Conservation (phyloP, 2,113 vertebrate genomes). For the Columbina picui region DNA sequence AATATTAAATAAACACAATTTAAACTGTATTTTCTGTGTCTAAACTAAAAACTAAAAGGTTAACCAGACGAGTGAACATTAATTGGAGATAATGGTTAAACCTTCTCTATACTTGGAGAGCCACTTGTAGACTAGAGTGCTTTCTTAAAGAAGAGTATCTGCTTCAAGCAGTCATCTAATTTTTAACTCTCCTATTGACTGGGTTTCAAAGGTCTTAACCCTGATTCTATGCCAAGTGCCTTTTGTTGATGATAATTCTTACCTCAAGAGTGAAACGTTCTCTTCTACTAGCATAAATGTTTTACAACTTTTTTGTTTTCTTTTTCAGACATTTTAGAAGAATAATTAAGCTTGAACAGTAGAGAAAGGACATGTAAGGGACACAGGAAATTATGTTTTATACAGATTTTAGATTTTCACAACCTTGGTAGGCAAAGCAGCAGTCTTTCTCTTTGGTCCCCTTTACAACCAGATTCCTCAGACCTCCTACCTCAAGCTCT, state of each 20-base stretch:
- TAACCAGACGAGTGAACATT: background rate
- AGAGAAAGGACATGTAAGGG: background rate
- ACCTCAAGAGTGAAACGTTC: background rate
- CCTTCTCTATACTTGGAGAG: background rate
- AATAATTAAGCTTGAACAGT: background rate
- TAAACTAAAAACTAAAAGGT: background rate
- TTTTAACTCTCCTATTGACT: background rate
- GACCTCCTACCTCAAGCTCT: background rate
- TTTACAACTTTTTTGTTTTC: background rate
- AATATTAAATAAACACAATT: background rate
- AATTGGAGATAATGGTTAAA: background rate
- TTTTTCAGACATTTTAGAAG: background rate
- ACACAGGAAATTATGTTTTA: background rate
- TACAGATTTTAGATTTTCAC: background rate
- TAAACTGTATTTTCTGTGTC: background rate
- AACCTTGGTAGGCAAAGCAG: background rate
- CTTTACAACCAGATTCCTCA: background rate
- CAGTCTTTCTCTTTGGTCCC: background rate
- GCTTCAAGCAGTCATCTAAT: background rate
- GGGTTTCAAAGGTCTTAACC: conserved; percentile 13
- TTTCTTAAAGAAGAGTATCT: conserved; percentile 18
- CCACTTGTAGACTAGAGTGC: background rate
- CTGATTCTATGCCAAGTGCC: conserved; percentile 3
- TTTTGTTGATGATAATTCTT: conserved; percentile 24
- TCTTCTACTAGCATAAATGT: background rate